Evolutionary conservation across 2,888 invertebrate species (phyloP).

Genomic region (Limnephilus lunatus): DNA sequence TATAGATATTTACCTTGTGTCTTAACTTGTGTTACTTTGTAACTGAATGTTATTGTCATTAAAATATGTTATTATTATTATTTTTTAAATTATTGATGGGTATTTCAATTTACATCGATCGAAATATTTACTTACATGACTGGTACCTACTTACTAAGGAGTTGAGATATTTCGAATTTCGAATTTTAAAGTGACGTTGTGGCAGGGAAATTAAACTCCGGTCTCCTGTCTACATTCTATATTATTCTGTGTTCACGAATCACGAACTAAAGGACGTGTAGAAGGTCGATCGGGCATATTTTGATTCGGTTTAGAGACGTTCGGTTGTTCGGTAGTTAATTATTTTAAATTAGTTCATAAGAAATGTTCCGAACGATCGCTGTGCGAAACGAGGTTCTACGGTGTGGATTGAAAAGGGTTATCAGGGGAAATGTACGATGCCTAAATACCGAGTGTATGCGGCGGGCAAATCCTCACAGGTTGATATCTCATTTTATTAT

Average conservation of each 20-base stretch:
- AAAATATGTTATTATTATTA: too few relatives aligned
- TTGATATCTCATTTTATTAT: constrained; percentile 68
- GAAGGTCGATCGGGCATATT: constrained; percentile 71
- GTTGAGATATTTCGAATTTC: background rate
- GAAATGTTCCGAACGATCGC: constrained; percentile 86
- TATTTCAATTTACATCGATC: background rate
- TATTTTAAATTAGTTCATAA: constrained; percentile 72
- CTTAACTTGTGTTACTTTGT: too few relatives aligned
- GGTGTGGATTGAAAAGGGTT: constrained; percentile 80
- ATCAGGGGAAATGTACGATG: constrained; percentile 79
- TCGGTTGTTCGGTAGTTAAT: constrained; percentile 68
- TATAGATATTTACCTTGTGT: too few relatives aligned
- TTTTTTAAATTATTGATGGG: background rate
- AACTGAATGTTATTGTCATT: too few relatives aligned
- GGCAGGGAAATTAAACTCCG: background rate
- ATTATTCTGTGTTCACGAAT: background rate
- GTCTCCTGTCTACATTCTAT: background rate
- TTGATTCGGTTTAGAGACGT: constrained; percentile 45
- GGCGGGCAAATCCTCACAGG: constrained; percentile 80
- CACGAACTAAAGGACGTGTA: constrained; percentile 73
- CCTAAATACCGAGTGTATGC: constrained; percentile 79
- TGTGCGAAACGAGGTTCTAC: constrained; percentile 83
- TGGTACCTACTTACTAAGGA: background rate
- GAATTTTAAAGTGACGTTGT: constrained; percentile 25
- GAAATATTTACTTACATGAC: background rate